Conservation (phyloP, 1,140 invertebrate species). For the Globodera ellingtonae region DNA sequence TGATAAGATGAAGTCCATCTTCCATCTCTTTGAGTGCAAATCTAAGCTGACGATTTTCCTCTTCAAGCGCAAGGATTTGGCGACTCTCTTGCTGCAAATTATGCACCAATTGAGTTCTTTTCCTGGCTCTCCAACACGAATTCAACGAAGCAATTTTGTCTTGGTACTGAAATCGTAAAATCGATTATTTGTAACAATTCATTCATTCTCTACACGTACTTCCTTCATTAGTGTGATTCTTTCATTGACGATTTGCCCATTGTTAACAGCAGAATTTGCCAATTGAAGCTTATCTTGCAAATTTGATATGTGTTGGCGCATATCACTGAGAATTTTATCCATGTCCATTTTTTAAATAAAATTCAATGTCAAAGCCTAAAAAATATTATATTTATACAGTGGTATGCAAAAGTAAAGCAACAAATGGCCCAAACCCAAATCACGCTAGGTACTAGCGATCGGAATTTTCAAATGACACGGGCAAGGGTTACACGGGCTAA, state of each 20-base stretch:
- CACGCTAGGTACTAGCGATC: too few species aligned
- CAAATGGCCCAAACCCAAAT: too few species aligned
- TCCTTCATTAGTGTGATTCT: constrained; percentile 46
- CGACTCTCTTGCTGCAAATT: constrained; percentile 44
- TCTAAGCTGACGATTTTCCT: constrained; percentile 30
- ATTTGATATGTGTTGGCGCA: constrained; percentile 40
- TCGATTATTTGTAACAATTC: constrained; percentile 8
- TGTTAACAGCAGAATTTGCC: constrained; percentile 34
- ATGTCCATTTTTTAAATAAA: constrained; percentile 16
- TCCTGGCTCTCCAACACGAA: constrained; percentile 42
- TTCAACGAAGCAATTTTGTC: constrained; percentile 38
- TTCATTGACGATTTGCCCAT: constrained; percentile 43
- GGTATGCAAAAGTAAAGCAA: too few species aligned
- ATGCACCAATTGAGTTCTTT: constrained; percentile 27
- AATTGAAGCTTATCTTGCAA: constrained; percentile 38
- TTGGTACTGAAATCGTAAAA: constrained; percentile 37
- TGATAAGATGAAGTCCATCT: constrained; percentile 37
- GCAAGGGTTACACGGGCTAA: too few species aligned
- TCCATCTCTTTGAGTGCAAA: constrained; percentile 34
- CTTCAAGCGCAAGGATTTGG: constrained; percentile 42
- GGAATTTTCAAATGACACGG: too few species aligned
- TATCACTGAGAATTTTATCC: constrained; percentile 36
- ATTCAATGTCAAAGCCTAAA: not conserved
- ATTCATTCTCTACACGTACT: constrained; percentile 6
- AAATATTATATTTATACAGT: not conserved